phyloP scores from a whole-genome alignment of 1,140 invertebrate species.

The Teleopsis dalmanni region DNA sequence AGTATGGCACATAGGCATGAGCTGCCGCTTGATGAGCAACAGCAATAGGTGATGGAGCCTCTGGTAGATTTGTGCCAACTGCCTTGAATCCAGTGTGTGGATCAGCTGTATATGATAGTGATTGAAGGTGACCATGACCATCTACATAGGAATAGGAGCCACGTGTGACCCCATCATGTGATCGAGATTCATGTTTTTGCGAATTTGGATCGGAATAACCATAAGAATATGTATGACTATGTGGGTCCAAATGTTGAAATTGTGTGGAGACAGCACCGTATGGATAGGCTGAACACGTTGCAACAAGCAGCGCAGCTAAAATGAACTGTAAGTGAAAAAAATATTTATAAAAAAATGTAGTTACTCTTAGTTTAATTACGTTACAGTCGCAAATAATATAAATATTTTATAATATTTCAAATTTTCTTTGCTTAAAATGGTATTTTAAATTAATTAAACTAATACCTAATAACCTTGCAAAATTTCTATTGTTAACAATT shows the following conservation, averaged over 20 bases:
- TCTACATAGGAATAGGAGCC: slow-evolving; percentile 66
- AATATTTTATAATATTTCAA: neutral
- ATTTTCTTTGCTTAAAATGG: neutral
- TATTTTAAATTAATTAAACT: neutral
- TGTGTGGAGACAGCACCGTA: slow-evolving; percentile 45
- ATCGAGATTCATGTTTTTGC: slow-evolving; percentile 56
- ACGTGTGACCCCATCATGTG: slow-evolving; percentile 57
- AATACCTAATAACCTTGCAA: too few relatives aligned
- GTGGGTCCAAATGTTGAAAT: slow-evolving; percentile 55
- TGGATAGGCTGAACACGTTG: slow-evolving; percentile 35
- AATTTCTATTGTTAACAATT: too few relatives aligned
- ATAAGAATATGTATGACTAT: slow-evolving; percentile 55
- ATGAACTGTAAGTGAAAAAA: slow-evolving; percentile 22
- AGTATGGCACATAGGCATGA: slow-evolving; percentile 15
- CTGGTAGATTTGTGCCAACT: slow-evolving; percentile 56
- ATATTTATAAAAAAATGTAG: neutral
- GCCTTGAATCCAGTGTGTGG: slow-evolving; percentile 58
- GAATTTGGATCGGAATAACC: slow-evolving; percentile 60
- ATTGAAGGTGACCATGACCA: slow-evolving; percentile 57
- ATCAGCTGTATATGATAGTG: slow-evolving; percentile 60
- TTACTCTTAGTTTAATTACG: neutral
- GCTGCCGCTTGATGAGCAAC: slow-evolving; percentile 23
- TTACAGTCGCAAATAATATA: too few relatives aligned
- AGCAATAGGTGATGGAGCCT: slow-evolving; percentile 30
- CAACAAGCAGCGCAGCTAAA: slow-evolving; percentile 33